These are phyloP conservation scores for Chymomyza costata DNA, from an alignment of 1,140 invertebrate species.

Conservation along the genomic window DNA sequence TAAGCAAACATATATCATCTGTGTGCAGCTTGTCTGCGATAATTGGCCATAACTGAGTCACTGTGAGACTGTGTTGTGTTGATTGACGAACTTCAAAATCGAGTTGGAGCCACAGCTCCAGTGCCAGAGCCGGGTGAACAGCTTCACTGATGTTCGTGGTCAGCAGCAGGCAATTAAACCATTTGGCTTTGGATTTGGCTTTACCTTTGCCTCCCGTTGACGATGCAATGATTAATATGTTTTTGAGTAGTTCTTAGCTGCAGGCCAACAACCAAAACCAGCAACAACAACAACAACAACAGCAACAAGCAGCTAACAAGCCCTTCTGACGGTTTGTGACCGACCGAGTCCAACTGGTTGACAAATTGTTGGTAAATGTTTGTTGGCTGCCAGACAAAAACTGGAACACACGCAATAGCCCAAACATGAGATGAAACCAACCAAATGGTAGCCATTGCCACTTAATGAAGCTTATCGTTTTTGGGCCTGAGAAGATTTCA, in stretches of 20 bases:
- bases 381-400: slow-evolving; percentile 65
- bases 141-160: slow-evolving; percentile 1
- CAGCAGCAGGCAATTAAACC: slow-evolving; percentile 55
- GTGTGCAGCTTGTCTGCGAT: slow-evolving; percentile 23
- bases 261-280: slow-evolving; percentile 40
- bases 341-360: too few relatives aligned
- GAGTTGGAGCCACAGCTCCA: too few relatives aligned
- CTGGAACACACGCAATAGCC: slow-evolving; percentile 62
- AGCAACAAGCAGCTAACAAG: slow-evolving; percentile 48
- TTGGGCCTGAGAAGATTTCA: too few relatives aligned
- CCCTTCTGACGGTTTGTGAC: too few relatives aligned
- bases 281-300: too few relatives aligned
- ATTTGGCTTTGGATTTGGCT: slow-evolving; percentile 45
- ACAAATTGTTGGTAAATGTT: slow-evolving; percentile 69
- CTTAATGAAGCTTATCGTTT: too few relatives aligned
- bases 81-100: too few relatives aligned
- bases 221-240: slow-evolving; percentile 66
- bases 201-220: slow-evolving; percentile 20
- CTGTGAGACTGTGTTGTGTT: too few relatives aligned
- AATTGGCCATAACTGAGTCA: slow-evolving; percentile 50
- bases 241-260: slow-evolving; percentile 67
- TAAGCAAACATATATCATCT: background rate
- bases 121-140: too few relatives aligned
- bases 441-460: too few relatives aligned
- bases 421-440: too few relatives aligned